These are phyloP conservation scores for Perdix hodgsoniae DNA, from an alignment of 2,797 vertebrate species.

Conservation along the genomic window DNA sequence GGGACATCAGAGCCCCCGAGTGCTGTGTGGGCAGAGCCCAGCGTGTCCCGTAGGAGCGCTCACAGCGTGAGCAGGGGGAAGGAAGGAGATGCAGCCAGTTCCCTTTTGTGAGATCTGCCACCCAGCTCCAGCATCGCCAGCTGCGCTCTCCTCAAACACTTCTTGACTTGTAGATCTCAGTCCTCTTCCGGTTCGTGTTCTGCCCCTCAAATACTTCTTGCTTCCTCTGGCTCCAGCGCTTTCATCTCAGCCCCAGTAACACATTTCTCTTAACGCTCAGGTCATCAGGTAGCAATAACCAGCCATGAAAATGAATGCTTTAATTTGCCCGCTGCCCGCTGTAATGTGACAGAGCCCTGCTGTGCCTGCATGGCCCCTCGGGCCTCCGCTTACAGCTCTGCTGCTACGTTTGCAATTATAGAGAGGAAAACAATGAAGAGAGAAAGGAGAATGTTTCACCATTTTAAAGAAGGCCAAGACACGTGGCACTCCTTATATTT, in stretches of 20 bases:
- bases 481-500: not conserved
- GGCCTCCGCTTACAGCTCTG: not conserved
- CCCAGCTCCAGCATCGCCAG: not conserved
- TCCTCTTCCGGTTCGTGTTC: not conserved
- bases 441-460: not conserved
- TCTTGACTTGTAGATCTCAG: not conserved
- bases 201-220: not conserved
- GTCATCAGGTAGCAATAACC: not conserved
- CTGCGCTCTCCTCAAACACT: not conserved
- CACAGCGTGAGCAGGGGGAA: not conserved
- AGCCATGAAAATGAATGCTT: not conserved
- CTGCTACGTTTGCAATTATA: not conserved
- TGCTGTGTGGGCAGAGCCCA: not conserved
- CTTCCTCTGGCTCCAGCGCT: not conserved
- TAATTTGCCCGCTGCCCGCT: not conserved
- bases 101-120: not conserved
- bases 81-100: not conserved
- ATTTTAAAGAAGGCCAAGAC: not conserved
- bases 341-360: not conserved
- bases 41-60: rapidly evolving
- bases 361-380: not conserved
- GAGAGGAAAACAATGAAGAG: not conserved
- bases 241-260: not conserved
- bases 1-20: not conserved
- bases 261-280: not conserved